A percentile compares a stretch with the other conserved stretches of the same genome.
Evolutionary conservation across 2,888 invertebrate species (phyloP).

Genomic region (Volucella inflata): DNA sequence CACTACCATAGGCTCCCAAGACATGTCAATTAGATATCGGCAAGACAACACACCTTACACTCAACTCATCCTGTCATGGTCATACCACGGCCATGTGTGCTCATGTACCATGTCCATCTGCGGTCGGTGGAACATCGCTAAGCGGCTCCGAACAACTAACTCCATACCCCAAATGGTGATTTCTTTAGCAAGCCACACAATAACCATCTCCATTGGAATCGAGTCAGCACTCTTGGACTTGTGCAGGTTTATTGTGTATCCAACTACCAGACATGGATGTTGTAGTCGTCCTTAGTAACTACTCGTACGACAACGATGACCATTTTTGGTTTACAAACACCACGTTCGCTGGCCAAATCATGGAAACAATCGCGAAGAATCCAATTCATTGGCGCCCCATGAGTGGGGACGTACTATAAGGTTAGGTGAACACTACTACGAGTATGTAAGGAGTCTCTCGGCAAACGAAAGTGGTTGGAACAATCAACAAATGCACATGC

Average conservation of each 20-base stretch:
- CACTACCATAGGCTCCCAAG: neutral
- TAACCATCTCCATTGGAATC: constrained; percentile 40
- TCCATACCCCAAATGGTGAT: constrained; percentile 29
- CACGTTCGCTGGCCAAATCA: constrained; percentile 23
- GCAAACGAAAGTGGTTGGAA: constrained; percentile 61
- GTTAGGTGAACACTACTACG: no score
- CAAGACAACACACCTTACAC: constrained; percentile 20
- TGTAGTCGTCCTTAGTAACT: constrained; percentile 19
- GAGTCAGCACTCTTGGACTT: constrained; percentile 35
- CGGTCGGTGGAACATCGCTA: neutral
- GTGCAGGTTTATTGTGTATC: constrained; percentile 8
- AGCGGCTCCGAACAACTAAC: neutral
- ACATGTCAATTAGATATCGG: constrained; percentile 52
- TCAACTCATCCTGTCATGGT: constrained; percentile 3
- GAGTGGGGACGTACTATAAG: constrained; percentile 21
- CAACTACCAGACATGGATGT: constrained; percentile 33
- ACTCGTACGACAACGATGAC: constrained; percentile 28
- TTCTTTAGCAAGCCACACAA: constrained; percentile 27
- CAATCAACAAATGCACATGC: constrained; percentile 20
- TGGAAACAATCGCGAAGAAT: constrained; percentile 51
- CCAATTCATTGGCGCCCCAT: constrained; percentile 65
- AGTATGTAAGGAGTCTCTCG: constrained; percentile 48
- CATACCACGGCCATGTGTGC: constrained; percentile 52
- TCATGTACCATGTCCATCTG: constrained; percentile 50
- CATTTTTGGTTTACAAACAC: constrained; percentile 42